Conservation (phyloP, 2,888 invertebrate genomes). For the Dorcus hopei region DNA sequence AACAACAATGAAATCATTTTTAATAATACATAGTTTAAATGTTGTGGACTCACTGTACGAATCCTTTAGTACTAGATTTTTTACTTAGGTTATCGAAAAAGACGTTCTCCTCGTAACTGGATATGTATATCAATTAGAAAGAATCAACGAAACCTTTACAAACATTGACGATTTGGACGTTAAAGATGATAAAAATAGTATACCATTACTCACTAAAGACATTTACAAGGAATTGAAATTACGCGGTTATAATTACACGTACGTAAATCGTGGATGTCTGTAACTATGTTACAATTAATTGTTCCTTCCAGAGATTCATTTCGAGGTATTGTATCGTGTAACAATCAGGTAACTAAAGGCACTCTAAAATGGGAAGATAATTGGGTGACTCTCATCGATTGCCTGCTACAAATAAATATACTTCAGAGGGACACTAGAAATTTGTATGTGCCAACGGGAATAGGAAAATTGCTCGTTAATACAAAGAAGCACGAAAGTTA, state of each 20-base stretch:
- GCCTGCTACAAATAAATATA: slow-evolving; percentile 80
- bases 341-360: slow-evolving; percentile 46
- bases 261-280: not conserved
- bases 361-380: slow-evolving; percentile 70
- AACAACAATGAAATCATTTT: too few species aligned
- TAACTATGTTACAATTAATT: too few species aligned
- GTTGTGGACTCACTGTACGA: too few species aligned
- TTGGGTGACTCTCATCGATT: slow-evolving; percentile 87
- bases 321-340: slow-evolving; percentile 26
- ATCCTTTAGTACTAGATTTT: not conserved
- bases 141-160: not conserved
- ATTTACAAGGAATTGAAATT: slow-evolving; percentile 66
- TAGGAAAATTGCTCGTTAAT: slow-evolving; percentile 22
- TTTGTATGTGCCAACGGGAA: slow-evolving; percentile 65
- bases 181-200: not conserved
- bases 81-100: slow-evolving; percentile 60
- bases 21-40: too few species aligned
- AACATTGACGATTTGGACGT: not conserved
- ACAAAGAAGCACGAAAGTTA: slow-evolving; percentile 15
- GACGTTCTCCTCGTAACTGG: slow-evolving; percentile 68
- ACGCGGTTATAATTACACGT: slow-evolving; percentile 58
- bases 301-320: slow-evolving; percentile 29
- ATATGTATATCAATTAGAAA: slow-evolving; percentile 51
- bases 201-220: slow-evolving; percentile 49
- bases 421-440: slow-evolving; percentile 64